These are phyloP conservation scores for Campylorhamphus procurvoides DNA, from an alignment of 2,113 vertebrate species.

Conservation along the genomic window DNA sequence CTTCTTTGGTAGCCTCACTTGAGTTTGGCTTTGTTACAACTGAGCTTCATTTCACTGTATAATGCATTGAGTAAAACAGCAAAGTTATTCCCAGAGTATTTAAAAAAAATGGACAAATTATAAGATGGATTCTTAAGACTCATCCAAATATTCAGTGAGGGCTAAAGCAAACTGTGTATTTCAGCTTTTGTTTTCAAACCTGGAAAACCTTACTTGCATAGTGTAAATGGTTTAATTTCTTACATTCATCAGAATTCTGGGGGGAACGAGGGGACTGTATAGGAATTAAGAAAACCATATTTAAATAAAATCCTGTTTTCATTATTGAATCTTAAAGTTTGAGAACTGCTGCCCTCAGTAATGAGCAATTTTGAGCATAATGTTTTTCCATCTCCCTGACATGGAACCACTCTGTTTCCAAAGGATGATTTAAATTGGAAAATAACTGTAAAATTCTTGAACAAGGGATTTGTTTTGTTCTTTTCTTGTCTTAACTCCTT, in stretches of 20 bases:
- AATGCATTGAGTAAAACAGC: constrained; percentile 60
- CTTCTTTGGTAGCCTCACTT: constrained; percentile 56
- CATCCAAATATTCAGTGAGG: constrained; percentile 49
- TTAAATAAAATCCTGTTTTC: constrained; percentile 74
- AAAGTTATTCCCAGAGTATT: constrained; percentile 59
- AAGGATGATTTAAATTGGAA: constrained; percentile 32
- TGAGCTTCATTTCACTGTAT: constrained; percentile 41
- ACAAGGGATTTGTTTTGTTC: constrained; percentile 26
- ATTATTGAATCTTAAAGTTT: constrained; percentile 63
- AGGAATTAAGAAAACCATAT: constrained; percentile 71
- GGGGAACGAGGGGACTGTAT: constrained; percentile 44
- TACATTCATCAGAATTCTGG: constrained; percentile 46
- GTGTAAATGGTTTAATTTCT: constrained; percentile 57
- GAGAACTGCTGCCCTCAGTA: constrained; percentile 65
- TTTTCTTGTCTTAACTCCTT: constrained; percentile 35
- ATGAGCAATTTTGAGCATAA: constrained; percentile 1
- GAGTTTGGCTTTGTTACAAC: constrained; percentile 54
- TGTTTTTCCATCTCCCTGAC: constrained; percentile 29
- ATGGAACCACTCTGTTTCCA: background rate
- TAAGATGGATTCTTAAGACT: constrained; percentile 40
- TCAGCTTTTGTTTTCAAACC: constrained; percentile 69
- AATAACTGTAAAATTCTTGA: constrained; percentile 4
- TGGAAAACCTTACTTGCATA: constrained; percentile 61
- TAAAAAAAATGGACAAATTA: constrained; percentile 35
- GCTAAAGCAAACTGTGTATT: constrained; percentile 65